Percentiles rank a stretch among this genome's conserved stretches.
phyloP scores from a whole-genome alignment of 1,140 invertebrate genomes.

The Chelonus insularis region DNA sequence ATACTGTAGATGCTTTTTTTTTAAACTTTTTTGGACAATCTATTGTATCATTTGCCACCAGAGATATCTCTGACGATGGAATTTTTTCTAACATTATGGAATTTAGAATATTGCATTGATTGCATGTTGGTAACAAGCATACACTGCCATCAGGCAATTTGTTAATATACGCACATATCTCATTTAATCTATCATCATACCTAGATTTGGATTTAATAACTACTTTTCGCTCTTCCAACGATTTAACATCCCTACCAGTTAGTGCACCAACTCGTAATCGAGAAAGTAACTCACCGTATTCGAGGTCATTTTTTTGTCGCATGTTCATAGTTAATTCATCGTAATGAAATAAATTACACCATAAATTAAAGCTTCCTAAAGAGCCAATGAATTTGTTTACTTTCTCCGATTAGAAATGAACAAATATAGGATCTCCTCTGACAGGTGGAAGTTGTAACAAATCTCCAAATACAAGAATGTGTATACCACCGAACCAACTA shows the following conservation, averaged over 20 bases:
- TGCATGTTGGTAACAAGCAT: background rate
- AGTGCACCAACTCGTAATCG: conserved; percentile 27
- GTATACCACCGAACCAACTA: conserved; percentile 10
- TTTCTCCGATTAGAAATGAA: background rate
- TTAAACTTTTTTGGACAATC: background rate
- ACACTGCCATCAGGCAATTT: background rate
- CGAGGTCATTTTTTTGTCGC: conserved; percentile 30
- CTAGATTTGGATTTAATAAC: background rate
- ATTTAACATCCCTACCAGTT: conserved; percentile 17
- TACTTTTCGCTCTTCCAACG: conserved; percentile 27
- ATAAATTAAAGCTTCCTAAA: conserved; percentile 32
- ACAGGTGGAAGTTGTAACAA: conserved; percentile 46
- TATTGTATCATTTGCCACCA: background rate
- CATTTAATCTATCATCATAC: conserved; percentile 13
- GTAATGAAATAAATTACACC: conserved; percentile 32
- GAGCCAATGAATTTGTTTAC: conserved; percentile 33
- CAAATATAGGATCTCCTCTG: conserved; percentile 16
- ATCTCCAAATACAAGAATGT: conserved; percentile 14
- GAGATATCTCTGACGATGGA: background rate
- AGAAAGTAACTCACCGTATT: conserved; percentile 25
- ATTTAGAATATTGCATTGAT: conserved; percentile 14
- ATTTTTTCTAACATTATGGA: conserved; percentile 20
- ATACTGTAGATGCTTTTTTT: background rate
- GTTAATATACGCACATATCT: conserved; percentile 30
- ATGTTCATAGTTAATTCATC: conserved; percentile 35